phyloP scores from a whole-genome alignment of 2,888 invertebrate genomes.

The Leptinotarsa tumamoca region DNA sequence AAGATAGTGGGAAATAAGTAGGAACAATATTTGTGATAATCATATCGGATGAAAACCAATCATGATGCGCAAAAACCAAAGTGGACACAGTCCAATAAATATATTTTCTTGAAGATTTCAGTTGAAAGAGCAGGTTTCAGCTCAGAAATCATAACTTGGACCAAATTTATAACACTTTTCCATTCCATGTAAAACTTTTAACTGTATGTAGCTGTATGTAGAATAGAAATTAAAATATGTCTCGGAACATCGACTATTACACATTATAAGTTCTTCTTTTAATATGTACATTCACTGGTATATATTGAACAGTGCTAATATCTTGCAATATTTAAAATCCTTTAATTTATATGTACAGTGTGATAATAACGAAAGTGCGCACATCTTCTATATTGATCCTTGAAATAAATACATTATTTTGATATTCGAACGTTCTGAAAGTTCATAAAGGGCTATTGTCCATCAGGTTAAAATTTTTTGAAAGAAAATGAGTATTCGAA shows the following conservation, averaged over 20 bases:
- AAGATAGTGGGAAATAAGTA: no score
- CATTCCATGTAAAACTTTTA: background rate
- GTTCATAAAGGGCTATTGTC: conserved; percentile 28
- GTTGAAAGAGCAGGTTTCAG: background rate
- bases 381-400: conserved; percentile 30
- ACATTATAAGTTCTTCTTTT: background rate
- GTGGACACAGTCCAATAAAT: no score
- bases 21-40: no score
- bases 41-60: no score
- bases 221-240: background rate
- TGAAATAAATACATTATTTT: conserved; percentile 27
- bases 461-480: background rate
- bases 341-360: conserved; percentile 34
- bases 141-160: background rate
- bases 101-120: no score
- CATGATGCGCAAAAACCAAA: no score
- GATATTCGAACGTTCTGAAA: conserved; percentile 26
- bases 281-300: conserved; percentile 35
- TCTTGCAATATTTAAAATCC: conserved; percentile 28
- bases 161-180: background rate
- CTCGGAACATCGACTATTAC: conserved; percentile 7
- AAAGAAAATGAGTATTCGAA: no score
- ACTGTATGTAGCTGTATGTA: background rate
- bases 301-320: conserved; percentile 33
- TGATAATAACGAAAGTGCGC: conserved; percentile 35